Percentiles rank a stretch among this genome's conserved stretches.
Conservation (phyloP, 2,888 invertebrate species). For the Eudemis profundana region DNA sequence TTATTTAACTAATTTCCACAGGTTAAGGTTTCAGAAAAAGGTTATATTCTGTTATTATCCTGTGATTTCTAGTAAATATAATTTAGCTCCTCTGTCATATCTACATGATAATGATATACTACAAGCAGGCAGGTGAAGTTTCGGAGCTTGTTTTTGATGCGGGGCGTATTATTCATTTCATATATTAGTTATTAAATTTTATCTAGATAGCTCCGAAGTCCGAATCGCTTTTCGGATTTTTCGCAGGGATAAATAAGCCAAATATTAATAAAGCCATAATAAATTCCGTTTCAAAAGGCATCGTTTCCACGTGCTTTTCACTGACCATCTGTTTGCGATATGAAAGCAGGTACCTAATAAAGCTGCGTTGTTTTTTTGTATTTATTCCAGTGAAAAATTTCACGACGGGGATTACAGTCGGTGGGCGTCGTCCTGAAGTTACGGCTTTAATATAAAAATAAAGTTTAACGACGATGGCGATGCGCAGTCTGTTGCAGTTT, state of each 20-base stretch:
- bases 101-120: too few relatives aligned
- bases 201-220: too few relatives aligned
- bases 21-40: not conserved
- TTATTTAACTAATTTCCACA: constrained; percentile 15
- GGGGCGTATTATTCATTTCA: too few relatives aligned
- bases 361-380: constrained; percentile 45
- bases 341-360: constrained; percentile 30
- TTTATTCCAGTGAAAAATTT: constrained; percentile 62
- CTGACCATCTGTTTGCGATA: constrained; percentile 34
- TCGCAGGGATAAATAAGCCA: not conserved
- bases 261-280: constrained; percentile 27
- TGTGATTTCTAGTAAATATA: not conserved
- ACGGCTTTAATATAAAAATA: constrained; percentile 83
- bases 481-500: constrained; percentile 74
- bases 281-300: constrained; percentile 10
- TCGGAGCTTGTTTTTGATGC: too few relatives aligned
- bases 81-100: too few relatives aligned
- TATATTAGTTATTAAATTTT: too few relatives aligned
- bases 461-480: constrained; percentile 79
- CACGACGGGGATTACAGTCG: constrained; percentile 72
- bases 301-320: constrained; percentile 20
- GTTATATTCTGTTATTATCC: not conserved
- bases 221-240: not conserved
- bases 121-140: too few relatives aligned
- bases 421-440: constrained; percentile 71